A percentile compares a stretch with the other conserved stretches of the same genome.
phyloP scores from a whole-genome alignment of 2,797 vertebrate species.

The Euthynnus affinis region DNA sequence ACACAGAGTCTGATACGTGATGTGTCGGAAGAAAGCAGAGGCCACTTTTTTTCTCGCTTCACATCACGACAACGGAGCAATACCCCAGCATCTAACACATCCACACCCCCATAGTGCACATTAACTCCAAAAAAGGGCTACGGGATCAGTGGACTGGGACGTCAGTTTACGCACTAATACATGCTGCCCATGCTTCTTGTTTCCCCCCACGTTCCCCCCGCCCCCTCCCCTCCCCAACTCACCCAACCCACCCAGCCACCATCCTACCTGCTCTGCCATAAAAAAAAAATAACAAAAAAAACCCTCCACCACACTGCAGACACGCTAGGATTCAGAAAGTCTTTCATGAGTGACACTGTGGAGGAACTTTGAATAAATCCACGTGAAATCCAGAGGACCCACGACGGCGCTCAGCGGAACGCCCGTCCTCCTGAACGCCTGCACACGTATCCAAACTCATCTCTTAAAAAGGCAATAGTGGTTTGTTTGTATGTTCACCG shows the following conservation, averaged over 20 bases:
- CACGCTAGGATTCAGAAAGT: background rate
- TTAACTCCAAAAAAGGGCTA: constrained; percentile 78
- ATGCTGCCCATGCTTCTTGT: constrained; percentile 35
- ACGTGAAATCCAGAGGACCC: constrained; percentile 24
- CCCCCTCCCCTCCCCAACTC: background rate
- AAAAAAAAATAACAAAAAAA: constrained; percentile 17
- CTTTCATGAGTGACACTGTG: constrained; percentile 12
- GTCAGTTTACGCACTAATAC: constrained; percentile 59
- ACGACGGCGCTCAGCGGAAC: constrained; percentile 16
- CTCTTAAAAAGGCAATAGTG: constrained; percentile 74
- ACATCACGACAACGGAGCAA: constrained; percentile 68
- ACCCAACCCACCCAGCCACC: too few relatives aligned
- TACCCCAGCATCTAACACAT: constrained; percentile 55
- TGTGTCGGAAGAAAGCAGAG: constrained; percentile 12
- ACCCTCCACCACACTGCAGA: background rate
- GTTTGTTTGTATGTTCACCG: constrained; percentile 62
- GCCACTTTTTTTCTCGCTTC: constrained; percentile 34
- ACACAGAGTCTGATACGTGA: constrained; percentile 17
- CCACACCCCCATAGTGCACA: constrained; percentile 62
- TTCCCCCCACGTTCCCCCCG: background rate
- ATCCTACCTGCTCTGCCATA: constrained; percentile 18
- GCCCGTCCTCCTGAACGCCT: constrained; percentile 37
- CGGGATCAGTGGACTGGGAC: constrained; percentile 69
- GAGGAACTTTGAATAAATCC: constrained; percentile 35
- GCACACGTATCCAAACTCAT: constrained; percentile 52